Evolutionary conservation across 2,113 vertebrate genomes (phyloP), one percentile per base, ranked within the genome.

Genomic region (Cervus canadensis): DNA sequence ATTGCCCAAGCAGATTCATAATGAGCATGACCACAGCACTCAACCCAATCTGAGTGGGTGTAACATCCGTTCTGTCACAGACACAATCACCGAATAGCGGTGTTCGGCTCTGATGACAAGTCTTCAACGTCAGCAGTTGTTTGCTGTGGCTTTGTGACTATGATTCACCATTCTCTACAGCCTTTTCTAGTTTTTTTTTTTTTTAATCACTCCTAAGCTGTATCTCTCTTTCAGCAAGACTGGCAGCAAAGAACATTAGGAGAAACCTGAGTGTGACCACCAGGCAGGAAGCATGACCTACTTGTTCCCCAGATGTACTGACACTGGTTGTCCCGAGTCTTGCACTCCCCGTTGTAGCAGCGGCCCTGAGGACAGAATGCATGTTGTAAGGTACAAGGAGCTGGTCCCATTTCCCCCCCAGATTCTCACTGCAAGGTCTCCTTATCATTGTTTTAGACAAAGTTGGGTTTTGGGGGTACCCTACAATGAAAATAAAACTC

Each of bases 261-360:
- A 89, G 76, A 67, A 76, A 56, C 48, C 43, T 2, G 10, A 6
- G 10, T 11, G 54, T 12, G 23, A 5, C 16, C 13, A 17, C 0
- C 33, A 16, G 17, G 67, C 88, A 33, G 25, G 59, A 74, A n/a
- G 64, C 33, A 85, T 6, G 21, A 99, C 99, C 98, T 99, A 99
- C 99, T 99, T 98, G 99, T 98, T 86, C 99, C 99, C 99, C 99
- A 99, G 98, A 99, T 99, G 98, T 99, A 99, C 99, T 99, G 99
- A 98, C 99, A 99, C 95, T 99, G 99, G 99, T 99, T 99, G 96
- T 99, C 99, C 98, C 99, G 99, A 62, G 99, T 99, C 98, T 99
- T 99, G 99, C 99, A 99, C 98, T 99, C 99, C 92, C 99, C 99
- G 1, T 97, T 99, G 97, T 99, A 99, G 98, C 99, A 99, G 98